Base-by-base conservation (phyloP, 1,140 invertebrate genomes). In the Drosophila bocki region DNA sequence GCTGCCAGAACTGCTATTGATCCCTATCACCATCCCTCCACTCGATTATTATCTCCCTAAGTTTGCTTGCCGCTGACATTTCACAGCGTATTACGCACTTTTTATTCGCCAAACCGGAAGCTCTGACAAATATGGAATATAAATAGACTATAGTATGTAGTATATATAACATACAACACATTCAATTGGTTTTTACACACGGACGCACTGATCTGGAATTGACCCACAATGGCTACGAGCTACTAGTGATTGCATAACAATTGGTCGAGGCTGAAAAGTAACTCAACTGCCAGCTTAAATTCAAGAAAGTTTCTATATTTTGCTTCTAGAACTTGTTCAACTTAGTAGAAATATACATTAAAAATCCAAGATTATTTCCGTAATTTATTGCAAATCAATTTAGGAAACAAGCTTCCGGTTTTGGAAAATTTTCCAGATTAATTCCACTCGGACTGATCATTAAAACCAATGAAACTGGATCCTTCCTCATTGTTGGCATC, bases 201-300 rank as follows among this genome's bases (percentile, higher is more conserved):
- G 29, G 22, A 41, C 50, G 35, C 35, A 32, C 58, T 29, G 33
- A 51, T 53, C 47, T 60, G 22, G 33, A 74, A 74, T 39, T 72
- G 67, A 72, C 67, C 69, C 67, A 72, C 69, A 72, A 72, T 60
- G 54, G 45, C 65, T 53, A 72, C 42, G 69, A 29, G 64, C 68
- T 35, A 22, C 35, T 13, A 3, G 42, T 17, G 47, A 70, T 70
- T 70, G 29, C 26, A 44, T 22, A 70, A 70, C 63, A 70, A 70
- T 47, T 69, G 67, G 48, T n/a, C 64, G 37, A n/a, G 37, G 45
- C 63, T 13, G n/a, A 35, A 33, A 26, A 50, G 26, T 37, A 22
- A 33, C 37, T 33, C 26, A 39, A 17, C 6, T 19, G 42, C n/a
- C 32, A 15, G 2, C 12, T 33, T 33, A 4, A 5, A n/a, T 2